These are phyloP conservation scores for Grus americana DNA, from an alignment of 2,113 vertebrate species.

Conservation along the genomic window DNA sequence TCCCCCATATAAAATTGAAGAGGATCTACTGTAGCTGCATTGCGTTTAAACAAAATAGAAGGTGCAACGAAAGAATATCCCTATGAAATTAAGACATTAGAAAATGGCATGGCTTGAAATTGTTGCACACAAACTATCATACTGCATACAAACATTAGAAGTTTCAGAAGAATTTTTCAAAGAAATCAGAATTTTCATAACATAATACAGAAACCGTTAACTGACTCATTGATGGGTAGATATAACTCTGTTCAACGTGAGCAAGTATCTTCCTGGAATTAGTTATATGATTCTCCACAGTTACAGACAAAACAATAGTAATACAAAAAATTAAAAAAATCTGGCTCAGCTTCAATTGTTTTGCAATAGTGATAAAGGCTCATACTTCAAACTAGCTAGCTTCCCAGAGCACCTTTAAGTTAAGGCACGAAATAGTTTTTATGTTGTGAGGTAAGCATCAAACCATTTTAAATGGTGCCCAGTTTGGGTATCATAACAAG, in stretches of 20 bases:
- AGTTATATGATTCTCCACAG: conserved; percentile 25
- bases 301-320: background rate
- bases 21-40: conserved; percentile 89
- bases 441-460: background rate
- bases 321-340: background rate
- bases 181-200: conserved; percentile 2
- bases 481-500: background rate
- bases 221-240: background rate
- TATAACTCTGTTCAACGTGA: background rate
- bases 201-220: background rate
- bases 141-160: conserved; percentile 64
- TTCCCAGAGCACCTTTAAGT: background rate
- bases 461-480: background rate
- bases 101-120: conserved; percentile 59
- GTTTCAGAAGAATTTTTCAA: conserved; percentile 71
- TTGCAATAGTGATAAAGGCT: background rate
- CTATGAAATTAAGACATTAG: conserved; percentile 68
- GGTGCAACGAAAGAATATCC: conserved; percentile 97
- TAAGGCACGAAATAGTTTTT: background rate
- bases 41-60: conserved; percentile 96
- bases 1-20: conserved; percentile 84
- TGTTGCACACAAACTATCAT: background rate
- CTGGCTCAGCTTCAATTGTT: background rate
- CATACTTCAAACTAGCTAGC: background rate
- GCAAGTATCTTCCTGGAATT: conserved; percentile 8